Base-by-base conservation (phyloP, 2,888 invertebrate species). In the Sinohyriopsis cumingii region DNA sequence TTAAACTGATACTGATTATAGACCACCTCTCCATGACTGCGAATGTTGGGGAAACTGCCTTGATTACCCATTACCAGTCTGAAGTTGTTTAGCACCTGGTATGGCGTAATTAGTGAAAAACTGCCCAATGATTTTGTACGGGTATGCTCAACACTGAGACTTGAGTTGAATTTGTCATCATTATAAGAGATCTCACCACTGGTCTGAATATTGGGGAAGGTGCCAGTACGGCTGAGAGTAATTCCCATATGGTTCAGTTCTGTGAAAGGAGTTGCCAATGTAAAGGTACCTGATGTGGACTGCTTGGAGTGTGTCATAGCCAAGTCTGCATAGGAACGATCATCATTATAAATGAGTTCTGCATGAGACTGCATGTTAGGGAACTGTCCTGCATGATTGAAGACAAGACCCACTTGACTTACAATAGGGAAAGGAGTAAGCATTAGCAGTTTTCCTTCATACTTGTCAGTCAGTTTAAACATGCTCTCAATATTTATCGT, bases 361-460 rank as follows among this genome's bases (percentile, higher is more conserved):
- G 68, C 68, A 56, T 72, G 68, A 25, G 79, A 72, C 63, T 73
- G 70, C 19, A 77, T 73, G 61, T 78, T 77, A 15, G 71, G 67
- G 56, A 68, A 68, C n/a, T 65, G 65, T 45, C 77, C 78, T 24
- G 59, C 68, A 69, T 80, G 77, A 28, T 59, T 60, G 24, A 81
- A 73, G 55, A 63, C 59, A 53, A 75, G 20, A 54, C 79, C 76
- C 20, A 72, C 74, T 62, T 75, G 63, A 61, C 73, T 67, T 25
- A 82, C 59, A 33, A 72, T 65, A 33, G 64, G 61, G 66, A 82
- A 82, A 53, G 82, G 82, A 45, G 80, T 77, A 3, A 69, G 70
- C 18, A 82, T 60, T 28, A 72, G 77, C 5, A 78, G 59, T 28
- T 79, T 73, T 55, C 73, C 73, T 22, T 73, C 57, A 25, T 75